Evolutionary conservation across 2,113 vertebrate species (phyloP), one percentile per base, ranked within the genome.

Genomic region (Triplophysa rosa): DNA sequence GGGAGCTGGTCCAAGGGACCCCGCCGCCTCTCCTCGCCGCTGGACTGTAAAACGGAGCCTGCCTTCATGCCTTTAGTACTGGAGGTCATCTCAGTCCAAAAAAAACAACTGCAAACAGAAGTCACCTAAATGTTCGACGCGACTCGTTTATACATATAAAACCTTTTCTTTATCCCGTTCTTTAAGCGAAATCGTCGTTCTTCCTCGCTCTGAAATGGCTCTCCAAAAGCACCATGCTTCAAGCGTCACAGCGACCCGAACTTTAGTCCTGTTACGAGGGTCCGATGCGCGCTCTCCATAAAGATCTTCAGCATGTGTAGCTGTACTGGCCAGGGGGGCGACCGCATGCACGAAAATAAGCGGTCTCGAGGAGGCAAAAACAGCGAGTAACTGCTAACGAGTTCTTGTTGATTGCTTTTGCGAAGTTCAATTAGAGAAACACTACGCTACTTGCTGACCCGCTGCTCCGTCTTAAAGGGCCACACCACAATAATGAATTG

Each of bases 401-500:
- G 91, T 93, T 93, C 87, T 91, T 93, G 92, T 92, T 92, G 92
- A 93, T 94, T 93, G 92, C 93, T 77, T 77, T 77, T 77, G 90
- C 87, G 89, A 92, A 92, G 89, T 92, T 93, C 92, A 93, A 93
- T 93, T 93, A 93, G 92, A 93, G 93, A 90, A 93, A 92, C 89
- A 78, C 90, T 91, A 90, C 90, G 87, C 87, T 80, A 88, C 89
- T 89, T 81, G 90, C 91, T 91, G 91, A 92, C 93, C 93, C 90
- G 81, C 92, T 82, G 89, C 92, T 86, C 83, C 87, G 93, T 94
- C 95, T 94, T 94, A 94, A 95, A 94, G 94, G 91, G 92, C 88
- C 90, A 87, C 90, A 88, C 82, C 89, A 87, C 89, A 91, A 90
- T 87, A 91, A 93, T 91, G 92, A 94, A 93, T 92, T 93, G 93